Evolutionary conservation across 2,113 vertebrate genomes (phyloP).

Genomic region (Pelecanoides urinatrix): DNA sequence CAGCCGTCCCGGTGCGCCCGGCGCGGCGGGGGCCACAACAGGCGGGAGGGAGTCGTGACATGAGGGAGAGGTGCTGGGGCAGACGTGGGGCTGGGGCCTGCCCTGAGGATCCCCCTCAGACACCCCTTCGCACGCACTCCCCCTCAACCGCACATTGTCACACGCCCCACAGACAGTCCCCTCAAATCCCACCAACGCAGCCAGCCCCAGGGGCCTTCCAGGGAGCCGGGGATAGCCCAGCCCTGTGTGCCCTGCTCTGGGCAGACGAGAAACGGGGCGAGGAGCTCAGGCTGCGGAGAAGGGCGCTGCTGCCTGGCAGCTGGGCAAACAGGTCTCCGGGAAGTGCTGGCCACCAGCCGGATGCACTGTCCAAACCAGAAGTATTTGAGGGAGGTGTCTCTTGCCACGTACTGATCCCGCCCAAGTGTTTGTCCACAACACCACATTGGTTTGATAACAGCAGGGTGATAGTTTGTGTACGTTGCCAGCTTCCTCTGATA

Average conservation of each 20-base stretch:
- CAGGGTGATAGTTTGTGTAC: neutral
- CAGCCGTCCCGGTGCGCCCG: neutral
- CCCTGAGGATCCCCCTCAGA: neutral
- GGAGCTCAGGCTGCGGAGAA: neutral
- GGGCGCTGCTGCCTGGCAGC: neutral
- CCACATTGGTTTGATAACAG: neutral
- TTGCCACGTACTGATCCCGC: neutral
- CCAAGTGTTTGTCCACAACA: neutral
- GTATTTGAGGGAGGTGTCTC: slow-evolving; percentile 25
- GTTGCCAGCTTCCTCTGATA: neutral
- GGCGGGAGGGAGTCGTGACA: neutral
- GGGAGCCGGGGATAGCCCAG: neutral
- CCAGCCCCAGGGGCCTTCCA: neutral
- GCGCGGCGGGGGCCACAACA: neutral
- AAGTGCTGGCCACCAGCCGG: neutral
- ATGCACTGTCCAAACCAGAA: neutral
- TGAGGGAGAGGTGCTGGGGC: neutral
- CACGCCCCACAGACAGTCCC: neutral
- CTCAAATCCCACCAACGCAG: rapidly evolving
- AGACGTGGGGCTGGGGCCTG: neutral
- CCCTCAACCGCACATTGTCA: rapidly evolving
- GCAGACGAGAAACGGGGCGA: neutral
- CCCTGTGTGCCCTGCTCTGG: neutral
- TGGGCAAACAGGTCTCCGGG: neutral
- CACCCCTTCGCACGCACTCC: rapidly evolving